Base-by-base conservation (phyloP, 2,888 invertebrate genomes). In the Phytoseiulus persimilis region DNA sequence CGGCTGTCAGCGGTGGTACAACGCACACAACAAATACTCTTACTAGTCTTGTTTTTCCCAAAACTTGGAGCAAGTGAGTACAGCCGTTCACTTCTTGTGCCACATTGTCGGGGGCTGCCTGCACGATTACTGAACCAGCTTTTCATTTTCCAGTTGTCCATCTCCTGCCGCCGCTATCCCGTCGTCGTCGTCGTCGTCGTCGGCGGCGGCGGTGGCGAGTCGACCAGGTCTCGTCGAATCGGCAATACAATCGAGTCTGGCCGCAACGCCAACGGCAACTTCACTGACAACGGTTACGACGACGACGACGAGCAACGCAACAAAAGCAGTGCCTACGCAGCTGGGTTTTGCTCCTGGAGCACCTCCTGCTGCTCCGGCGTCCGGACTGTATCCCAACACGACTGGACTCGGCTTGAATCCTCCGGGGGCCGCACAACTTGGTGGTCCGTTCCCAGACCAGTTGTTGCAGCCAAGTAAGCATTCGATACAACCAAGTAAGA, bases 391-490 rank as follows among this genome's bases (percentile, higher is more conserved):
- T 65, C 65, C 65, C 65, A 65, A 65, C 28, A 28, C 65, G 65
- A 28, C 23, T 65, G 65, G 65, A 65, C 65, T 65, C 65, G 65
- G 65, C 18, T 65, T 65, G 65, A 65, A 65, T 65, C 65, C 65
- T 65, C 46, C 18, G 28, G 90, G 46, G 87, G 83, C 90, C 45
- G 90, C 90, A 14, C 90, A 90, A 46, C 87, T 90, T 90, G 90
- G 89, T 83, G 91, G 90, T 90, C 91, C 90, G 5, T 91, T 91
- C 89, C 91, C 90, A 31, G 91, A 91, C n/a, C 91, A 90, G 2
- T 90, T 91, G n/a, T 90, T 91, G 45, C 90, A 87, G 87, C 45
- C 87, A 87, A 87, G 87, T 87, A 87, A 87, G 87, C 65, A 65
- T 65, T 65, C 65, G 28, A 65, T 91, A 33, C 91, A 90, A 89